Base-by-base conservation (phyloP, 1,140 invertebrate species). In the Psix sp. region DNA sequence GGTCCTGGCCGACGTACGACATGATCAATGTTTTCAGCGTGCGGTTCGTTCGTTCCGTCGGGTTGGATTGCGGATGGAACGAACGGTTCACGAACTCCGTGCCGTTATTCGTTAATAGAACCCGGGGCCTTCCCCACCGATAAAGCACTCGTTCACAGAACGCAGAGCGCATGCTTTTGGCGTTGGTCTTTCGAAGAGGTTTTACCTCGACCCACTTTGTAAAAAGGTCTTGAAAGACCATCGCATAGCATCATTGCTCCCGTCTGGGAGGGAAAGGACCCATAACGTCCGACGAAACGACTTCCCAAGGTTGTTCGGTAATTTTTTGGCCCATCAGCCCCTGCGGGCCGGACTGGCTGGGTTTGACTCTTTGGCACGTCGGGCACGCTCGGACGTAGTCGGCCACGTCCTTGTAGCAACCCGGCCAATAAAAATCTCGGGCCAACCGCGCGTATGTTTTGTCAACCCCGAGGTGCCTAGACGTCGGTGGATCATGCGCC, bases 221-320 rank as follows among this genome's bases (percentile, higher is more conserved):
- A 11, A 60, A 60, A 1, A 60, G 5, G 18, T 67, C 62, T 21
- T 54, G 20, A 4, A 66, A 20, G 0, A 74, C 48, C 3, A 74
- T 9, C 1, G 60, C 1, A 18, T 67, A 74, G n/a, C 11, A 1
- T 7, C 11, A 43, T 0, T 46, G 29, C 0, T 11, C 39, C 33
- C 17, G 35, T 14, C 52, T 65, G 0, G 20, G 36, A 0, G 66
- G 48, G 0, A 82, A 74, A 0, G 63, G 59, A 26, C 84, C 83
- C 20, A 80, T 74, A 7, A 81, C 31, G 63, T 85, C 82, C 1
- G 59, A 48, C 0, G 77, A 67, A 5, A 82, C 59, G 1, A 40
- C 45, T 1, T 18, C 9, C 57, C 57, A 62, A 0, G 45, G 57
- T 17, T 10, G 1, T 4, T 13, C 2, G 9, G 6, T 13, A 29